phyloP scores from a whole-genome alignment of 2,797 vertebrate species.

The Sebastes vulpes region DNA sequence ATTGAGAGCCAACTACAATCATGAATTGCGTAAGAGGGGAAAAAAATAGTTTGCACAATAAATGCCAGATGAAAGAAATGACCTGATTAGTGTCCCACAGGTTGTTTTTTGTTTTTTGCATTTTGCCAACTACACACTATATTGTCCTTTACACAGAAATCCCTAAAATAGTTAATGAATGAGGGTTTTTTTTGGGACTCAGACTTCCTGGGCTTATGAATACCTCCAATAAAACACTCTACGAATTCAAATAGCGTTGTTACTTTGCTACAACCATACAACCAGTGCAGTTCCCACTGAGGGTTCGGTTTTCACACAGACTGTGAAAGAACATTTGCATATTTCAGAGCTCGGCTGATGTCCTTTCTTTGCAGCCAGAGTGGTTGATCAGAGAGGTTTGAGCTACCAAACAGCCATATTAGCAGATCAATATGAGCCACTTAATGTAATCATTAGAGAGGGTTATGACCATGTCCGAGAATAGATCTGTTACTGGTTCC shows the following conservation, averaged over 20 bases:
- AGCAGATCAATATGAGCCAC: constrained; percentile 45
- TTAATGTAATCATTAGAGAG: constrained; percentile 13
- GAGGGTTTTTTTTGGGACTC: not conserved
- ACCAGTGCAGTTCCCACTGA: not conserved
- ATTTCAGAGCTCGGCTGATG: constrained; percentile 16
- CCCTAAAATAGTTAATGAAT: not conserved
- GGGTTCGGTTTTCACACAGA: not conserved
- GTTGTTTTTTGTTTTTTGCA: not conserved
- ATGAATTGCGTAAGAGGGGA: not conserved
- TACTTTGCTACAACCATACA: constrained; percentile 1
- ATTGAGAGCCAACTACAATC: not conserved
- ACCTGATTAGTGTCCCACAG: not conserved
- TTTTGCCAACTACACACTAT: not conserved
- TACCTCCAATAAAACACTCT: not conserved
- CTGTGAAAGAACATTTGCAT: constrained; percentile 35
- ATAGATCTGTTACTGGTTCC: not conserved
- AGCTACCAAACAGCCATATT: constrained; percentile 1
- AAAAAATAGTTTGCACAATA: not conserved
- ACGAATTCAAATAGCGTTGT: constrained; percentile 11
- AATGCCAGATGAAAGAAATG: not conserved
- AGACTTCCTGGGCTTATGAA: not conserved
- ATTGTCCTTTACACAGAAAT: not conserved
- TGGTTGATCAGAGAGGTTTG: not conserved
- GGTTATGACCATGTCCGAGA: constrained; percentile 17
- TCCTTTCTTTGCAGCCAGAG: constrained; percentile 20